Evolutionary conservation across 2,797 vertebrate species (phyloP).

Genomic region (Cuniculus paca): DNA sequence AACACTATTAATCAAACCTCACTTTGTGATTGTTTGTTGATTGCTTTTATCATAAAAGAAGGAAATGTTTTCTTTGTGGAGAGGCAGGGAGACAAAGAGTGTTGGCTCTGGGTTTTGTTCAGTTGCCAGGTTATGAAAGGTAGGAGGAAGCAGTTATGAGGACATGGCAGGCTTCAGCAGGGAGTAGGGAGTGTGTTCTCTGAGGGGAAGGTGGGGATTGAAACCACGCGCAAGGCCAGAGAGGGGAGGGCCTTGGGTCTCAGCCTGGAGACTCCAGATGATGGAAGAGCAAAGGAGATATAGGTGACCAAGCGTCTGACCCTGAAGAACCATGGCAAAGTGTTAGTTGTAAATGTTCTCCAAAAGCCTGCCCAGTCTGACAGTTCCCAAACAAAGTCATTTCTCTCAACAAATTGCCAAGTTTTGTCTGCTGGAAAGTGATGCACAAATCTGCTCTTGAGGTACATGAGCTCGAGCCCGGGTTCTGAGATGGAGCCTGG

Average conservation of each 20-base stretch:
- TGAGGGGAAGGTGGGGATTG: neutral
- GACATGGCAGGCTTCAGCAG: no score
- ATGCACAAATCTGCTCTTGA: neutral
- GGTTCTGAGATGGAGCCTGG: neutral
- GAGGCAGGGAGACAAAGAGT: neutral
- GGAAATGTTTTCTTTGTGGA: neutral
- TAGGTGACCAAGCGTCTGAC: neutral
- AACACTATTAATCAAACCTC: neutral
- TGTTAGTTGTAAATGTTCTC: neutral
- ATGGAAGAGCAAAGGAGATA: neutral
- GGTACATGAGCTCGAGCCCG: neutral
- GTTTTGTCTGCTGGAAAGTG: neutral
- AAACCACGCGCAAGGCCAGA: neutral
- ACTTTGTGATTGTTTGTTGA: neutral
- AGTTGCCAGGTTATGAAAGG: neutral
- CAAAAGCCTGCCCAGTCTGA: neutral
- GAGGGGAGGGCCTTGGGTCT: neutral
- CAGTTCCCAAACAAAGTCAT: neutral
- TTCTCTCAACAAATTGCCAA: neutral
- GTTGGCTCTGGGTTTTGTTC: neutral
- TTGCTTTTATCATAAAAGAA: neutral
- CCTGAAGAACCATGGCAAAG: neutral
- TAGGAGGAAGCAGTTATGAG: neutral
- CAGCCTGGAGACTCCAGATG: neutral
- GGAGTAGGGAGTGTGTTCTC: accelerated